Evolutionary conservation across 2,113 vertebrate species (phyloP), one percentile per base, ranked within the genome.

Genomic region (Noctilio leporinus): DNA sequence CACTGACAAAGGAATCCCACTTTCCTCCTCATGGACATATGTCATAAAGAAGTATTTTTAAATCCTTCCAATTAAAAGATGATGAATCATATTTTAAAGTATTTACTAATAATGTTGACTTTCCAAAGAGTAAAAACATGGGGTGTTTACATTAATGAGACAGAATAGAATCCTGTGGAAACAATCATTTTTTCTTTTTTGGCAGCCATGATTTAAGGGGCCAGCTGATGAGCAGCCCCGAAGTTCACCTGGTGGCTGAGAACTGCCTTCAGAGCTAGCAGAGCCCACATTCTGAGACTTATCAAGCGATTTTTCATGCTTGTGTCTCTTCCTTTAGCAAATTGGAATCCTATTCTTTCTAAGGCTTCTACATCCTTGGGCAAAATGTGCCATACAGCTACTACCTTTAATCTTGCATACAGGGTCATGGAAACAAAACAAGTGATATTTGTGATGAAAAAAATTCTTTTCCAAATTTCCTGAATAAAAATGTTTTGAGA

Each of bases 401-500:
- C 4, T 83, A 69, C 40, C 43, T 88, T 90, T 89, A 33, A 4
- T 69, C 53, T 82, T 88, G 72, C 10, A 28, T 55, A 81, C 12
- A 70, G 45, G 24, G 59, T 4, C 28, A 53, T 82, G 20, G 16
- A 91, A 86, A 75, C 55, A 81, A 76, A 93, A 73, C 49, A 88
- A 62, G 22, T 38, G 40, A 47, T 53, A 84, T 80, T 69, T 67
- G 43, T 43, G 10, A 80, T n/a, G 10, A 20, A 38, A 43, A 51
- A 57, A 59, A 8, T 8, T 86, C 40, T 94, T 78, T 87, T 49
- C 57, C 57, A 84, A 81, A 78, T 93, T 73, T 93, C 53, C 59
- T 77, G 69, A 73, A 75, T 77, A 83, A 85, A 95, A 96, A 55
- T 77, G 43, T 59, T 73, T 88, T 59, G 33, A 81, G 33, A 77